These are phyloP conservation scores for Galendromus occidentalis DNA, from an alignment of 1,140 invertebrate genomes.

Conservation along the genomic window DNA sequence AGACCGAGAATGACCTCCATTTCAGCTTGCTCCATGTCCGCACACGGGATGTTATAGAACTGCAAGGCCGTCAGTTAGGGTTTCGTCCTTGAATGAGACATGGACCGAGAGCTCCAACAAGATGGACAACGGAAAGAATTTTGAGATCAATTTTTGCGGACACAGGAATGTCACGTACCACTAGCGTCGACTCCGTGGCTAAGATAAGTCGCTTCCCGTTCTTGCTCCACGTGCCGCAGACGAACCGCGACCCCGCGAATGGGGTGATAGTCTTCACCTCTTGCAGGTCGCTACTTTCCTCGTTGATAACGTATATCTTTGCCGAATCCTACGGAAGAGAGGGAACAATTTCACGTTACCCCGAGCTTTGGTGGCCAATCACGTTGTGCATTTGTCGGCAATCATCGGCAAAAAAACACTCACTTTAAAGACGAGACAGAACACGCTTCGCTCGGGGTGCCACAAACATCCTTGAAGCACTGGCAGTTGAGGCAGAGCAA, in stretches of 20 bases:
- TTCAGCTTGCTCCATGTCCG: constrained; percentile 7
- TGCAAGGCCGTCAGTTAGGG: background rate
- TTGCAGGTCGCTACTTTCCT: constrained; percentile 8
- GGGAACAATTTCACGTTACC: no score
- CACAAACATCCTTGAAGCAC: constrained; percentile 5
- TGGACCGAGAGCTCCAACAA: background rate
- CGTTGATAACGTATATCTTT: constrained; percentile 5
- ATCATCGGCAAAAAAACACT: background rate
- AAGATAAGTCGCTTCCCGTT: constrained; percentile 10
- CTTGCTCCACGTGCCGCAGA: constrained; percentile 11
- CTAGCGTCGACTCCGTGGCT: constrained; percentile 7
- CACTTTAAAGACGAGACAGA: constrained; percentile 7
- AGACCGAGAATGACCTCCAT: constrained; percentile 11
- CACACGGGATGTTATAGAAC: constrained; percentile 11
- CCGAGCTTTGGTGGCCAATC: background rate
- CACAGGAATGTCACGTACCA: background rate
- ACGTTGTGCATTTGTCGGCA: no score
- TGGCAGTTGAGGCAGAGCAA: constrained; percentile 1
- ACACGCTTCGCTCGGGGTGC: constrained; percentile 3
- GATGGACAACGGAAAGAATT: background rate
- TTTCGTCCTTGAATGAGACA: background rate
- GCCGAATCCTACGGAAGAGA: background rate
- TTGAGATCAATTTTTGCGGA: background rate
- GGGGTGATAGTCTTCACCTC: constrained; percentile 10
- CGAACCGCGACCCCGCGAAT: constrained; percentile 3